Base-by-base conservation (phyloP, 2,797 vertebrate species). In the Lindbergichthys nudifrons region DNA sequence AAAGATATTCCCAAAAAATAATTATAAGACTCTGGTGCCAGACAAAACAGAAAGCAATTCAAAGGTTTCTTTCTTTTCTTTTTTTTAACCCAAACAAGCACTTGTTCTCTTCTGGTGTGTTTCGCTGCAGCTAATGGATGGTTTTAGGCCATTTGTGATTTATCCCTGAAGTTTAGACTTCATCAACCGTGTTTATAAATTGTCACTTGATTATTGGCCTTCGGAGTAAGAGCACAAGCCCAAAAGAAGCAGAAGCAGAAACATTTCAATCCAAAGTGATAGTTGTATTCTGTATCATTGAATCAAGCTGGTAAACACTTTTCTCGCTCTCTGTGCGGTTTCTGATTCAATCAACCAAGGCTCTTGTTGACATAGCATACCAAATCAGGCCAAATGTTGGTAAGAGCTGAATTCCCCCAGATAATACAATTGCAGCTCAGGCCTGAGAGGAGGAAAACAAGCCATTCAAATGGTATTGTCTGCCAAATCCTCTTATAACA, bases 401-500 rank as follows among this genome's bases (percentile, higher is more conserved):
- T 47, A 60, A 71, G 73, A 74, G 26, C 66, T 77, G 66, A 77
- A 81, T 87, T 88, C 72, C 65, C 79, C 67, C 65, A 79, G 77
- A 90, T 86, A 87, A 87, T 83, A 87, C 81, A 79, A 83, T 65
- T 77, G 78, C 59, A 58, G 71, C 72, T 70, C 83, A 86, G 46
- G 77, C 80, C 70, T 51, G 65, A 77, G 36, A 73, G 65, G 56
- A 80, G 56, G 71, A 80, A 88, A 84, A 89, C 81, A 83, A 89
- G 70, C 77, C 72, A 79, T 85, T 87, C 69, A 70, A 82, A 89
- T 71, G 77, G 66, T 68, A 82, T 89, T 84, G 65, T 42, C 45
- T 75, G 73, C 69, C 74, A 87, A 89, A 89, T 89, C 85, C 65
- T 86, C 84, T 90, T 84, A 85, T 32, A 74, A 61, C 66, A 70